phyloP scores from a whole-genome alignment of 2,888 invertebrate species.

The Galerucella calmariensis region DNA sequence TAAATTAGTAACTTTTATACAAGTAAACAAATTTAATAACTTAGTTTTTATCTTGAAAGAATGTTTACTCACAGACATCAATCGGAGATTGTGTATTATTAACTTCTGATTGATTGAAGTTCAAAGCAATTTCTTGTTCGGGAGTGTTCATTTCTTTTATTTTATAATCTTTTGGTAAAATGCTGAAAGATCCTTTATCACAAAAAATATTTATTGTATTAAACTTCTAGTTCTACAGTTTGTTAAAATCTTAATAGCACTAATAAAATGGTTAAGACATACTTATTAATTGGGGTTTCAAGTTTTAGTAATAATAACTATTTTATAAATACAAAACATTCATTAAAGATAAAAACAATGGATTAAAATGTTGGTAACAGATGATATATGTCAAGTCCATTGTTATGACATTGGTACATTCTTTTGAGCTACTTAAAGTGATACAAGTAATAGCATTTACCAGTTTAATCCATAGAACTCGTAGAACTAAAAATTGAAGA shows the following conservation, averaged over 20 bases:
- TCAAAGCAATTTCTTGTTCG: conserved; percentile 33
- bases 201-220: background rate
- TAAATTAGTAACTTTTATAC: background rate
- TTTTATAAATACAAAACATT: background rate
- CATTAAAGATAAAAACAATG: no score
- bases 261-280: background rate
- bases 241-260: background rate
- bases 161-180: background rate
- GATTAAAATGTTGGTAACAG: background rate
- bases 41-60: conserved; percentile 9
- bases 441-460: no score
- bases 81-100: conserved; percentile 49
- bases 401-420: background rate
- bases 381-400: conserved; percentile 18
- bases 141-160: conserved; percentile 34
- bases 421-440: conserved; percentile 1
- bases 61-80: conserved; percentile 55
- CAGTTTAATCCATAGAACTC: background rate
- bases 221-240: background rate
- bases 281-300: background rate
- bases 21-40: background rate
- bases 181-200: background rate
- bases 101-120: conserved; percentile 32
- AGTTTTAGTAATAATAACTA: background rate
- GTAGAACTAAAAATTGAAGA: no score